Evolutionary conservation across 2,888 invertebrate genomes (phyloP).

Genomic region (Campoplex nolae): DNA sequence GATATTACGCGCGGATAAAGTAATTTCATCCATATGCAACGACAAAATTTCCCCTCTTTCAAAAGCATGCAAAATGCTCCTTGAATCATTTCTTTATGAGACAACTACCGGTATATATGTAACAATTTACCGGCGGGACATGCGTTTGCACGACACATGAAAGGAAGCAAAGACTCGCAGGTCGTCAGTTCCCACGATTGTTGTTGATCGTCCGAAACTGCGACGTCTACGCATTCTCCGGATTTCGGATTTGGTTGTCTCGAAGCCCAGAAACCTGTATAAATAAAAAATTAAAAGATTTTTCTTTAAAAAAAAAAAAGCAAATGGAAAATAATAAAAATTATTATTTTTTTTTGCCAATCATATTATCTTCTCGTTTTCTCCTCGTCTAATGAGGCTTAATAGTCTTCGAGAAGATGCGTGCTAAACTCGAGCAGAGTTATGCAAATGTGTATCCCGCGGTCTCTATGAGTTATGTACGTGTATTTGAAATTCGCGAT

Average conservation of each 20-base stretch:
- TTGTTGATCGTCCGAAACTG: slow-evolving; percentile 87
- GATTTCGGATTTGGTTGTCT: slow-evolving; percentile 94
- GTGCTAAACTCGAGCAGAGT: slow-evolving; percentile 36
- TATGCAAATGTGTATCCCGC: slow-evolving; percentile 58
- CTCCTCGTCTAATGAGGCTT: slow-evolving; percentile 16
- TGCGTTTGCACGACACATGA: slow-evolving; percentile 96
- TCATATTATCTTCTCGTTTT: slow-evolving; percentile 27
- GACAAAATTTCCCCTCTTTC: slow-evolving; percentile 10
- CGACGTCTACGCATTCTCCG: slow-evolving; percentile 96
- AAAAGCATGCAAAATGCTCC: neutral
- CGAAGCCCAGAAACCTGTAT: slow-evolving; percentile 94
- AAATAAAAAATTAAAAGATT: slow-evolving; percentile 48
- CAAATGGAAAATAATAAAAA: no score
- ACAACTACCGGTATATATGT: slow-evolving; percentile 51
- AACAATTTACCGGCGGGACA: slow-evolving; percentile 91
- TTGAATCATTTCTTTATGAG: slow-evolving; percentile 1
- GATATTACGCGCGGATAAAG: neutral
- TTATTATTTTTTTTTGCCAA: neutral
- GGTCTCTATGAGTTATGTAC: slow-evolving; percentile 24
- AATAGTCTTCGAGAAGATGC: neutral
- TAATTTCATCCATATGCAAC: neutral
- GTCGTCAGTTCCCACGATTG: slow-evolving; percentile 98
- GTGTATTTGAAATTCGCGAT: slow-evolving; percentile 49
- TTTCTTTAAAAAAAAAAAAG: no score
- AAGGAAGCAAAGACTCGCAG: slow-evolving; percentile 96